Evolutionary conservation across 1,140 invertebrate species (phyloP), one percentile per base, ranked within the genome.

Genomic region (Drosophila bocqueti): DNA sequence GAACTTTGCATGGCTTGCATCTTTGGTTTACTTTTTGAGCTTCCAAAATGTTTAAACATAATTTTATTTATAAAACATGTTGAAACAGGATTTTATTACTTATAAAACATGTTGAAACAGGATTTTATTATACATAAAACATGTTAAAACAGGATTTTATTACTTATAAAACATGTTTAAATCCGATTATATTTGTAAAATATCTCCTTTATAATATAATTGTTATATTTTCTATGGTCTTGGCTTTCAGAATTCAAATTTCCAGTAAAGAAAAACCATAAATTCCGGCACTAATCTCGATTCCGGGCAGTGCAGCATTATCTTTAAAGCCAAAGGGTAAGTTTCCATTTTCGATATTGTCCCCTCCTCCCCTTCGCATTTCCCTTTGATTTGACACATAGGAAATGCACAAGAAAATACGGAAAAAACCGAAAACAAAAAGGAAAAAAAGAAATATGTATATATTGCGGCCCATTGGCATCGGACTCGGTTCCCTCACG

Each of bases 401-500:
- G 46, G 38, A 76, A 65, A 74, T 57, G 69, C 55, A 76, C 60
- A 54, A 40, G 42, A 49, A 66, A 66, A 34, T 31, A 34, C 18
- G 10, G 4, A 18, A 31, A 50, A 16, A n/a, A 42, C 7, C 18
- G 8, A 21, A 38, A 54, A 34, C 10, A 29, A 31, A 26, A n/a
- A 18, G 13, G 10, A 21, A 38, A 52, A 54, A 11, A 29, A 29
- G 26, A 50, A 29, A 50, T 50, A 54, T 54, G 34, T 54, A 54
- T 36, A 54, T 54, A 52, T 52, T 54, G 45, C 10, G 31, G 59
- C 59, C 40, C 59, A 18, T 36, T 15, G 45, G 29, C 26, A 38
- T 31, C 26, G 31, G 31, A 24, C 24, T 49, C 9, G 18, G 15
- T 24, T 52, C 49, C 49, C 61, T 63, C 18, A 31, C 34, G 62